Evolutionary conservation across 2,113 vertebrate species (phyloP).

Genomic region (Patagioenas fasciata): DNA sequence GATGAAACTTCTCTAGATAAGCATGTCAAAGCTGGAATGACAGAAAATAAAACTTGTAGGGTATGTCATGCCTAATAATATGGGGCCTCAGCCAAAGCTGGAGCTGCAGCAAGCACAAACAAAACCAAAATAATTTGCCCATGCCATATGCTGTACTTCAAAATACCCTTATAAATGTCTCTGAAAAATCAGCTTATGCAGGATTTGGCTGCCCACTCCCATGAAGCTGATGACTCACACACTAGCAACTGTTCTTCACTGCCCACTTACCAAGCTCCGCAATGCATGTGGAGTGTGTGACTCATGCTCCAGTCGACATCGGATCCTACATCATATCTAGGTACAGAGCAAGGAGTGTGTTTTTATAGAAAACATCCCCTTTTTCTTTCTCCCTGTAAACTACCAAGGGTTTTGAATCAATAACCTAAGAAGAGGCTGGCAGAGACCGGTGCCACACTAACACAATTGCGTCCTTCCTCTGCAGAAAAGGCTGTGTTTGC

Average conservation of each 20-base stretch:
- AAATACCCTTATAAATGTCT: not conserved
- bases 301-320: not conserved
- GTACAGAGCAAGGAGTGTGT: not conserved
- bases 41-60: not conserved
- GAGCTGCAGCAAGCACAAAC: not conserved
- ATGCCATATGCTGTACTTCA: not conserved
- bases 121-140: slow-evolving; percentile 8
- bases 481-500: not conserved
- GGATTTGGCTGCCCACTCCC: slow-evolving; percentile 40
- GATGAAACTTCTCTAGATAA: not conserved
- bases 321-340: not conserved
- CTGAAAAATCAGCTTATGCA: slow-evolving; percentile 11
- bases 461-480: not conserved
- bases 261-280: not conserved
- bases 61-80: not conserved
- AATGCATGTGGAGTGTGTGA: not conserved
- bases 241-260: not conserved
- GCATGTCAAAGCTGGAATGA: slow-evolving; percentile 1
- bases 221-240: slow-evolving; percentile 38
- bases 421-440: not conserved
- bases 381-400: not conserved
- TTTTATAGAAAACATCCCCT: not conserved
- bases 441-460: not conserved
- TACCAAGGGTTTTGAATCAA: not conserved
- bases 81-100: not conserved